Conservation (phyloP, 2,113 vertebrate genomes). For the Grus americana region DNA sequence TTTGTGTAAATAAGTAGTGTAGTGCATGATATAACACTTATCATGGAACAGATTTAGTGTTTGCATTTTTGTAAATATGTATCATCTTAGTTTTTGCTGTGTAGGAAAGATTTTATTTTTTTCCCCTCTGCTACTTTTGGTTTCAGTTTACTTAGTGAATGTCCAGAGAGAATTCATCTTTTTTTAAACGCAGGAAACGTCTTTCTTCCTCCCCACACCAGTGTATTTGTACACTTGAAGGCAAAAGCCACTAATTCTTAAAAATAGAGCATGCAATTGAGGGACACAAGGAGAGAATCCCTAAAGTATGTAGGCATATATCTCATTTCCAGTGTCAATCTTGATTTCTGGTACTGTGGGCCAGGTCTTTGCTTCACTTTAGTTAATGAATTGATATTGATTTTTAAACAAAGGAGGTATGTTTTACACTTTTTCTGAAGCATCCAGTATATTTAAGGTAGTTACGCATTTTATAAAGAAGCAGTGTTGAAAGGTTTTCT, state of each 20-base stretch:
- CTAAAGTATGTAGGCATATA: not conserved
- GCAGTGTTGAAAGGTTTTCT: not conserved
- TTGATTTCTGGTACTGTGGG: not conserved
- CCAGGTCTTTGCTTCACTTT: not conserved
- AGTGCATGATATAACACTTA: not conserved
- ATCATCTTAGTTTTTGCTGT: not conserved
- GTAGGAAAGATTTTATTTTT: not conserved
- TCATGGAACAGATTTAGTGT: not conserved
- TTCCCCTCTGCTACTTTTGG: not conserved
- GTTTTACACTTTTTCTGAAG: not conserved
- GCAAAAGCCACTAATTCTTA: not conserved
- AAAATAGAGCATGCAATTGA: not conserved
- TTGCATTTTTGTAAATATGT: not conserved
- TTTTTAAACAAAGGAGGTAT: slow-evolving; percentile 9
- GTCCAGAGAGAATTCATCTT: not conserved
- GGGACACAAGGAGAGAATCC: not conserved
- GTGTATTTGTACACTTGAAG: not conserved
- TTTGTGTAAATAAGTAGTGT: not conserved
- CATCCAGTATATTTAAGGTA: not conserved
- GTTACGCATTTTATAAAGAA: not conserved
- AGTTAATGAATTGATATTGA: slow-evolving; percentile 5
- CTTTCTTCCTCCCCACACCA: not conserved
- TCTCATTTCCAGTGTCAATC: not conserved
- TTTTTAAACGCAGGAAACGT: not conserved
- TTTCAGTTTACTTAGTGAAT: not conserved